Percentiles rank a stretch among this genome's conserved stretches.
Conservation (phyloP, 2,888 invertebrate genomes). For the Escarpia spicata region DNA sequence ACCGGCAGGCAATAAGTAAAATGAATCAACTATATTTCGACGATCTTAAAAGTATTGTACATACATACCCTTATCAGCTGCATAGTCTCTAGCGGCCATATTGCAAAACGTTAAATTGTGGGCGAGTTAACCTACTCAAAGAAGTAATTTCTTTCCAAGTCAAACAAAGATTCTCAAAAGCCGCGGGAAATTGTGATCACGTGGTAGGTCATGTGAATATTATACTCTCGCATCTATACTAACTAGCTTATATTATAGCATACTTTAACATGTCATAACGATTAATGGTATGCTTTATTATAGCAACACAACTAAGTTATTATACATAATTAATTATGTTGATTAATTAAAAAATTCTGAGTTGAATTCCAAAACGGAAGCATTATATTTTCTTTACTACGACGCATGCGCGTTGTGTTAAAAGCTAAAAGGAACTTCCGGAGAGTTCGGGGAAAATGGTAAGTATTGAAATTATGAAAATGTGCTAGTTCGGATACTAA, state of each 20-base stretch:
- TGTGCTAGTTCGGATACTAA: neutral
- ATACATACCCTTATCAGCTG: constrained; percentile 27
- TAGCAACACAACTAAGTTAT: neutral
- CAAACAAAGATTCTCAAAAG: constrained; percentile 13
- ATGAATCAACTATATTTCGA: neutral
- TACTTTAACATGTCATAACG: neutral
- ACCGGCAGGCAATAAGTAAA: neutral
- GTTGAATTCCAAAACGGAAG: neutral
- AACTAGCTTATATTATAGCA: neutral
- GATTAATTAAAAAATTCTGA: neutral
- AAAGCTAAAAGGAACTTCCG: constrained; percentile 10
- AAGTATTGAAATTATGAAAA: constrained; percentile 4
- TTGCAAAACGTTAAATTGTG: neutral
- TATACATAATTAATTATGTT: neutral
- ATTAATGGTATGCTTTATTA: neutral
- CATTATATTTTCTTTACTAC: neutral
- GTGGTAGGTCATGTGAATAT: neutral
- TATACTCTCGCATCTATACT: neutral
- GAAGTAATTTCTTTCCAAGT: constrained; percentile 5
- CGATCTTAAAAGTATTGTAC: neutral
- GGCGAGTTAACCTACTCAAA: neutral
- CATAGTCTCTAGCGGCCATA: constrained; percentile 30
- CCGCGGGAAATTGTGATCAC: neutral
- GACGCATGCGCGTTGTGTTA: constrained; percentile 2
- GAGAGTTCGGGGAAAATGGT: constrained; percentile 3